Percentiles rank a stretch among this genome's conserved stretches.
Evolutionary conservation across 2,888 invertebrate species (phyloP).

Genomic region (Tenthredo distinguenda): DNA sequence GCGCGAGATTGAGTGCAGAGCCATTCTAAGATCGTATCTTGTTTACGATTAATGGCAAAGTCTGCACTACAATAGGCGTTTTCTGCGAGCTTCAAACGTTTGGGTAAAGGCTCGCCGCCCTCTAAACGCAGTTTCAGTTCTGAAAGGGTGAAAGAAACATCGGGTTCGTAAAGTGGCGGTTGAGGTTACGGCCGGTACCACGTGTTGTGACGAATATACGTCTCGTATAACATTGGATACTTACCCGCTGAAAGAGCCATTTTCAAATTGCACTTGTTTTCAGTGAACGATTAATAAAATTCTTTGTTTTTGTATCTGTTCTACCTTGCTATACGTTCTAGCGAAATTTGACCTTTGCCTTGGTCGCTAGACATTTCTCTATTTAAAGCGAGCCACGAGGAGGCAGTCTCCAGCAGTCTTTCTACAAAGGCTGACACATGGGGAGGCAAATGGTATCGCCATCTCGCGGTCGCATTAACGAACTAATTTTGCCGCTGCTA

Average conservation of each 20-base stretch:
- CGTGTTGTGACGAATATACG: background rate
- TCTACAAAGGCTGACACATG: too few relatives aligned
- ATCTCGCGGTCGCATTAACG: too few relatives aligned
- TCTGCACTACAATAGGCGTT: constrained; percentile 79
- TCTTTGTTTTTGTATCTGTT: background rate
- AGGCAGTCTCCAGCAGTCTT: background rate
- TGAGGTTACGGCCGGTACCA: background rate
- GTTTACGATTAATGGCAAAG: constrained; percentile 79
- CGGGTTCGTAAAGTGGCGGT: background rate
- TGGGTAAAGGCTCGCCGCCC: constrained; percentile 77
- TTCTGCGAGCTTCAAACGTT: constrained; percentile 80
- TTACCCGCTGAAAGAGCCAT: constrained; percentile 22
- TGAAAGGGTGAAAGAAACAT: constrained; percentile 59
- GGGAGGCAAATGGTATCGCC: too few relatives aligned
- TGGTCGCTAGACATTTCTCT: background rate
- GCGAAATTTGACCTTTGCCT: background rate
- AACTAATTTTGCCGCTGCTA: too few relatives aligned
- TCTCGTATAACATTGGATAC: background rate
- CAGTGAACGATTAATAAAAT: background rate
- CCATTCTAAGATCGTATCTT: constrained; percentile 80
- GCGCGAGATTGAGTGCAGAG: constrained; percentile 72
- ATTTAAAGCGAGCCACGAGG: background rate
- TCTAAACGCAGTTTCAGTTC: constrained; percentile 79
- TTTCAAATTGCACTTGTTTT: background rate
- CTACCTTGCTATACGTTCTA: background rate